Evolutionary conservation across 2,888 invertebrate species (phyloP).

Genomic region (Eubasilissa splendida): DNA sequence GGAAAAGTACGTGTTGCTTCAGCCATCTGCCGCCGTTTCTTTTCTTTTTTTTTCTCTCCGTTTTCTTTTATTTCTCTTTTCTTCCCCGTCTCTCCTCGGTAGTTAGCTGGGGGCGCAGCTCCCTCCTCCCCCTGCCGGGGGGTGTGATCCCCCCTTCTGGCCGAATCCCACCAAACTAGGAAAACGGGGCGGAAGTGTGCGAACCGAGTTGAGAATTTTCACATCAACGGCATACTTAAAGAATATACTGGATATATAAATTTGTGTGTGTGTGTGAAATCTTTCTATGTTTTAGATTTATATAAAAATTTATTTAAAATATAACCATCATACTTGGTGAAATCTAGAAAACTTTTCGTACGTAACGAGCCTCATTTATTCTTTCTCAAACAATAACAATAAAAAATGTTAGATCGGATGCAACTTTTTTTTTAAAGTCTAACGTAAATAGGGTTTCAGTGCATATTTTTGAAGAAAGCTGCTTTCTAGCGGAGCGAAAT

Average conservation of each 20-base stretch:
- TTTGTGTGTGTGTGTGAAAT: too few relatives aligned
- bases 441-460: too few relatives aligned
- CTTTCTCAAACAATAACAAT: too few relatives aligned
- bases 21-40: conserved; percentile 19
- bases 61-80: conserved; percentile 11
- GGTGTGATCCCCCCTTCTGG: background rate
- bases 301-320: too few relatives aligned
- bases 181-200: background rate
- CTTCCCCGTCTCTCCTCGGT: conserved; percentile 17
- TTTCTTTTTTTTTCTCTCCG: background rate
- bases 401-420: too few relatives aligned
- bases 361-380: too few relatives aligned
- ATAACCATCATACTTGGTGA: too few relatives aligned
- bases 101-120: conserved; percentile 5
- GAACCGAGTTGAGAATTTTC: background rate
- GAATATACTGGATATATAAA: background rate
- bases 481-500: too few relatives aligned
- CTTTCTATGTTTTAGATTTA: too few relatives aligned
- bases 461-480: too few relatives aligned
- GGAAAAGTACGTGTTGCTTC: conserved; percentile 20
- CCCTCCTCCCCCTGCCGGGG: background rate
- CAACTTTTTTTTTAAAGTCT: too few relatives aligned
- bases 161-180: conserved; percentile 5
- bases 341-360: too few relatives aligned
- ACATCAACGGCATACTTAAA: background rate